Evolutionary conservation across 2,797 vertebrate species (phyloP).

Genomic region (Smutsia temminckii): DNA sequence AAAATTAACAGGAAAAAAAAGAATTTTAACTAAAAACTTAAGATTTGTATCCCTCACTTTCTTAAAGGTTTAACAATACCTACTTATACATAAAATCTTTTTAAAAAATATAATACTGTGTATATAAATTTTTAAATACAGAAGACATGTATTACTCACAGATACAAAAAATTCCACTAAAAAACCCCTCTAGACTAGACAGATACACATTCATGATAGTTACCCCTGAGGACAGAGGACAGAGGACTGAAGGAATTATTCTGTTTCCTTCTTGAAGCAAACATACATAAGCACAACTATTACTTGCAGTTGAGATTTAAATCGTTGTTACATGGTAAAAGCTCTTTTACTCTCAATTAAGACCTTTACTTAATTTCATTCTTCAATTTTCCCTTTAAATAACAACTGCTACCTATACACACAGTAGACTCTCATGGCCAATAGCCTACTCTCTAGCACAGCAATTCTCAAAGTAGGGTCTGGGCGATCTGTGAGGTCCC

Average conservation of each 20-base stretch:
- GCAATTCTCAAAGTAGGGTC: background rate
- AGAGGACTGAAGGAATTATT: background rate
- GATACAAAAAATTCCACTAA: background rate
- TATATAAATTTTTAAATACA: constrained; percentile 35
- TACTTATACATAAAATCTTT: constrained; percentile 20
- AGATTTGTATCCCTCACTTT: background rate
- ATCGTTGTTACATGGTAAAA: background rate
- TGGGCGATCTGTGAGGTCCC: background rate
- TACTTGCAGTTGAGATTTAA: background rate
- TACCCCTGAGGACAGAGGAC: background rate
- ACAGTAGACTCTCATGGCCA: background rate
- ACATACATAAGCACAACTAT: background rate
- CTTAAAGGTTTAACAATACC: background rate
- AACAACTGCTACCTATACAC: background rate
- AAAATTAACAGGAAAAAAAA: background rate
- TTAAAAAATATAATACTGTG: background rate
- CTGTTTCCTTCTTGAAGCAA: constrained; percentile 3
- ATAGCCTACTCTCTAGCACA: background rate
- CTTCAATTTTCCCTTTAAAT: background rate
- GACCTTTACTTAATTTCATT: background rate
- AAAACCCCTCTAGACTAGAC: background rate
- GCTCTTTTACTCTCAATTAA: background rate
- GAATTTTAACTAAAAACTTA: constrained; percentile 29
- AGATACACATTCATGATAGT: background rate
- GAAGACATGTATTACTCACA: background rate